A percentile compares a stretch with the other conserved stretches of the same genome.
phyloP scores from a whole-genome alignment of 2,888 invertebrate species.

The Rhyacophila evoluta region DNA sequence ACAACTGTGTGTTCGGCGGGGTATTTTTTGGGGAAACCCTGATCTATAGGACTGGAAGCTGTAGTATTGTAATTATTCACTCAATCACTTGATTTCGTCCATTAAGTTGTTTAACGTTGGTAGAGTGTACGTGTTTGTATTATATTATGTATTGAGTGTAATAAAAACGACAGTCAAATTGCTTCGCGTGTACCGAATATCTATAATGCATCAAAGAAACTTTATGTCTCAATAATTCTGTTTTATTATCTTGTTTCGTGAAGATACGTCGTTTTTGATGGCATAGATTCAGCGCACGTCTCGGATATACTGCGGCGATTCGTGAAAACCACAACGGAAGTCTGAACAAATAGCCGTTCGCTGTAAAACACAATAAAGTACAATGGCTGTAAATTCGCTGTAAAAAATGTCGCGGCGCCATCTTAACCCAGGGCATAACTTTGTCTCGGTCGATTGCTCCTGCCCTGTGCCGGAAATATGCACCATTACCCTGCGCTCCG shows the following conservation, averaged over 20 bases:
- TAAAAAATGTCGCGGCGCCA: slow-evolving; percentile 41
- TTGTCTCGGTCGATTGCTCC: slow-evolving; percentile 38
- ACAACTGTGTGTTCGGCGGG: too few relatives aligned
- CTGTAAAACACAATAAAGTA: slow-evolving; percentile 5
- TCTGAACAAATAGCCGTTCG: slow-evolving; percentile 32
- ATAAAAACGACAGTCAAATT: too few relatives aligned
- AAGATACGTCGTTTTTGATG: neutral
- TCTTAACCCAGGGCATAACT: slow-evolving; percentile 26
- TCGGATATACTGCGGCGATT: neutral
- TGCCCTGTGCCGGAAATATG: neutral
- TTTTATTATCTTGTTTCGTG: neutral
- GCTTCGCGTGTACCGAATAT: too few relatives aligned
- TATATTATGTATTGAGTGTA: too few relatives aligned
- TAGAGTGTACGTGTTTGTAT: too few relatives aligned
- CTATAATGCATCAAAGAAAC: neutral
- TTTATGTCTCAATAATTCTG: neutral
- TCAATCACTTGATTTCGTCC: too few relatives aligned
- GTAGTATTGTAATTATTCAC: too few relatives aligned
- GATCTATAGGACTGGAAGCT: too few relatives aligned
- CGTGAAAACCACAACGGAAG: slow-evolving; percentile 19
- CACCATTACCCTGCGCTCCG: slow-evolving; percentile 16
- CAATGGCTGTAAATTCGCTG: slow-evolving; percentile 40
- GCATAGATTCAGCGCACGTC: neutral
- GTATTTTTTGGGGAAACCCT: too few relatives aligned
- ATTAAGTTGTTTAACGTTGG: too few relatives aligned